These are phyloP conservation scores for Chloroceryle amazona DNA, from an alignment of 2,797 vertebrate species.

Conservation along the genomic window DNA sequence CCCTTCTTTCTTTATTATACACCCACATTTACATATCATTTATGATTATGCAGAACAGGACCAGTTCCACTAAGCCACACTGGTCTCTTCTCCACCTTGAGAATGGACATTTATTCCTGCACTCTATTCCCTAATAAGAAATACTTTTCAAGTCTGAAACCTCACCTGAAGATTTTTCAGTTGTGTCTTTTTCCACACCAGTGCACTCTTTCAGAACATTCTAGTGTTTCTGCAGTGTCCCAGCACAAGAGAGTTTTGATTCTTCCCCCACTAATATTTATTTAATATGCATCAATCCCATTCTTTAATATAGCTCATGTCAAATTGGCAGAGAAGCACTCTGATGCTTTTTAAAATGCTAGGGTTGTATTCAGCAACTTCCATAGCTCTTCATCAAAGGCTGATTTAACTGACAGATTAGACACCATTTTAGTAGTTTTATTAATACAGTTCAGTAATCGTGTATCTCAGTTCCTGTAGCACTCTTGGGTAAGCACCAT, in stretches of 20 bases:
- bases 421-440: not conserved
- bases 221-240: not conserved
- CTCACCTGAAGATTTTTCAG: not conserved
- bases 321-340: not conserved
- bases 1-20: not conserved
- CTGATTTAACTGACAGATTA: constrained; percentile 10
- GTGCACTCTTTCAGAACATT: not conserved
- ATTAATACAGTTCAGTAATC: not conserved
- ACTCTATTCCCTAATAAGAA: not conserved
- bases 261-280: not conserved
- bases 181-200: not conserved
- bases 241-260: not conserved
- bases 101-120: not conserved
- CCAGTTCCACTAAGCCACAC: accelerated
- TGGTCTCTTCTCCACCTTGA: not conserved
- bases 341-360: not conserved
- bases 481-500: not conserved
- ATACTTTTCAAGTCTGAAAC: not conserved
- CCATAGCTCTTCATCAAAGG: not conserved
- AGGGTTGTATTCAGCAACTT: not conserved
- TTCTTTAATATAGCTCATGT: not conserved
- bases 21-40: not conserved
- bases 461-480: not conserved
- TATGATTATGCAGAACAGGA: not conserved
- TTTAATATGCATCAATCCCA: not conserved